These are phyloP conservation scores for Rhopalosiphum padi DNA, from an alignment of 1,140 invertebrate species.

Conservation along the genomic window DNA sequence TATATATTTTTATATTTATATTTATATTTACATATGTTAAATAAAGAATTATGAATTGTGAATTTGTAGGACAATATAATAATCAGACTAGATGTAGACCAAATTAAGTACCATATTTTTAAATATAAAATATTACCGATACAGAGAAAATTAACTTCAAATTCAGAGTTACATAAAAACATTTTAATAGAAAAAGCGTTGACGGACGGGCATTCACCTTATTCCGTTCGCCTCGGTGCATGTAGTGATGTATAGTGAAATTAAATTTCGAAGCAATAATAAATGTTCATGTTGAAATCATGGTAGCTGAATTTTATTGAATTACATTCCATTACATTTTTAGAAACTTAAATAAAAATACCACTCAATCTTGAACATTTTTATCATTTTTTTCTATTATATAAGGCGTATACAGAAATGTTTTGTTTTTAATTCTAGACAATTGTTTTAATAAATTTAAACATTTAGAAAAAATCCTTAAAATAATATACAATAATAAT, in stretches of 20 bases:
- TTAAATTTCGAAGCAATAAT: not conserved
- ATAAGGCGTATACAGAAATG: not conserved
- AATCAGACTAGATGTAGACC: not conserved
- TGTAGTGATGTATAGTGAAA: not conserved
- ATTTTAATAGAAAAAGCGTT: not conserved
- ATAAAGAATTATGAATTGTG: not conserved
- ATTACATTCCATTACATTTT: not conserved
- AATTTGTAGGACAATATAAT: not conserved
- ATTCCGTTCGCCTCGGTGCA: not conserved
- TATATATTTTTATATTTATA: not conserved
- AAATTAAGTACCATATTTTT: not conserved
- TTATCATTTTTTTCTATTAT: not conserved
- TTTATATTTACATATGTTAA: not conserved
- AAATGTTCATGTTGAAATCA: not conserved
- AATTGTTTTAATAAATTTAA: too few relatives aligned
- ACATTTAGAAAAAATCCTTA: not conserved
- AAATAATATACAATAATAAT: not conserved
- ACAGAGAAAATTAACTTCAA: not conserved
- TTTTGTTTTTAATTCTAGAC: too few relatives aligned
- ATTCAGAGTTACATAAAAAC: not conserved
- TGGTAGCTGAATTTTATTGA: not conserved
- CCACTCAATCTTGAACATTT: not conserved
- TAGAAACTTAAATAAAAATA: not conserved
- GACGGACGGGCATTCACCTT: not conserved
- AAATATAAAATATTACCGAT: not conserved